Conservation (phyloP, 1,140 invertebrate species). For the Drosophila micromelanica region DNA sequence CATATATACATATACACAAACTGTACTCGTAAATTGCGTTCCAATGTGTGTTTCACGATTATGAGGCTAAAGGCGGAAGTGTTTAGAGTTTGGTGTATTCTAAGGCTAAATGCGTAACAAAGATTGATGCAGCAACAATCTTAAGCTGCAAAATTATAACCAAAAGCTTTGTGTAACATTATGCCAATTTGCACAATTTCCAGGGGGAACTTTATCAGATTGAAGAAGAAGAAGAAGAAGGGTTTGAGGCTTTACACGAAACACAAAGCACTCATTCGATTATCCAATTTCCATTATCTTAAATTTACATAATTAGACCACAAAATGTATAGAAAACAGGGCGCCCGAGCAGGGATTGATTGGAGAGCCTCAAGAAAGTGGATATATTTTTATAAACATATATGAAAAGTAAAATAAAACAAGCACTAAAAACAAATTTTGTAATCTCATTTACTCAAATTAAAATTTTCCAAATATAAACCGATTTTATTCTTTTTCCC, state of each 20-base stretch:
- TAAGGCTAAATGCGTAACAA: slow-evolving; percentile 47
- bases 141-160: slow-evolving; percentile 37
- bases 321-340: neutral
- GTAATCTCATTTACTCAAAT: no score
- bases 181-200: slow-evolving; percentile 39
- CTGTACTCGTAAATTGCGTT: slow-evolving; percentile 4
- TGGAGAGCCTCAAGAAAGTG: no score
- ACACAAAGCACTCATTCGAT: neutral
- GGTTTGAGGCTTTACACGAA: neutral
- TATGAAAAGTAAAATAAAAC: no score
- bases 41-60: slow-evolving; percentile 32
- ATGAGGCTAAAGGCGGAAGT: slow-evolving; percentile 57
- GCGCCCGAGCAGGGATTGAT: neutral
- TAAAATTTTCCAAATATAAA: no score
- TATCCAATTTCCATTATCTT: neutral
- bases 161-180: slow-evolving; percentile 30
- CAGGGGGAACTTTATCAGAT: neutral
- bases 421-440: no score
- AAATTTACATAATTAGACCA: neutral
- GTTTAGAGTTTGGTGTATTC: slow-evolving; percentile 48
- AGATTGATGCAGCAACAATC: slow-evolving; percentile 61
- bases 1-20: slow-evolving; percentile 10
- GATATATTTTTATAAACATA: no score
- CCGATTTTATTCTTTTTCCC: no score
- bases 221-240: neutral